Base-by-base conservation (phyloP, 2,797 vertebrate species). In the Rhodeus uyekii region DNA sequence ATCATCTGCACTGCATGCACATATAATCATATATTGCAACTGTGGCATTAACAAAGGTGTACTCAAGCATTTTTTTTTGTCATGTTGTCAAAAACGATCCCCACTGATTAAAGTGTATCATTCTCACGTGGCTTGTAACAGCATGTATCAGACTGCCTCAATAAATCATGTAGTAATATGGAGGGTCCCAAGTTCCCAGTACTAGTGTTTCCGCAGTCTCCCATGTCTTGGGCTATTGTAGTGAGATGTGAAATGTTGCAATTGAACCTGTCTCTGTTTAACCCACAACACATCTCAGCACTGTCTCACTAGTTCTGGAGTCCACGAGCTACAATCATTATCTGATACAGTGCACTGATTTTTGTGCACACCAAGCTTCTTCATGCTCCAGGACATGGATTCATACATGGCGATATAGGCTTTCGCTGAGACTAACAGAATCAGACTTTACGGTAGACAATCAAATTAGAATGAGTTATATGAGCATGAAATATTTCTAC, bases 141-240 rank as follows among this genome's bases (percentile, higher is more conserved):
- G 83, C 63, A 73, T 87, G 84, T 89, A 87, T 87, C 72, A 65
- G 38, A 18, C 67, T 86, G 78, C 74, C 83, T 81, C 60, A 85
- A 90, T 93, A 90, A 90, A 90, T 94, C 90, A 92, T 85, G 46
- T 86, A 80, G 46, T 78, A 87, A 88, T 92, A 65, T 86, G 69
- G 87, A 72, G 83, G 85, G 75, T 90, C 84, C 87, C 83, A 75
- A 87, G 76, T 84, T 81, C 84, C 87, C 86, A 88, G 90, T 89
- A 89, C 87, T 78, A 67, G 76, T 82, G 87, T 86, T 74, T 87
- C 72, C 86, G 65, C 83, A 87, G 90, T 85, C 65, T 80, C 32
- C 55, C 74, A 71, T 78, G 61, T 80, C 39, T 48, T 53, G 74
- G 44, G 68, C 36, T 77, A 16, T 42, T 88, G 64, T 61, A 73